Base-by-base conservation (phyloP, 2,797 vertebrate species). In the Cottoperca gobio region DNA sequence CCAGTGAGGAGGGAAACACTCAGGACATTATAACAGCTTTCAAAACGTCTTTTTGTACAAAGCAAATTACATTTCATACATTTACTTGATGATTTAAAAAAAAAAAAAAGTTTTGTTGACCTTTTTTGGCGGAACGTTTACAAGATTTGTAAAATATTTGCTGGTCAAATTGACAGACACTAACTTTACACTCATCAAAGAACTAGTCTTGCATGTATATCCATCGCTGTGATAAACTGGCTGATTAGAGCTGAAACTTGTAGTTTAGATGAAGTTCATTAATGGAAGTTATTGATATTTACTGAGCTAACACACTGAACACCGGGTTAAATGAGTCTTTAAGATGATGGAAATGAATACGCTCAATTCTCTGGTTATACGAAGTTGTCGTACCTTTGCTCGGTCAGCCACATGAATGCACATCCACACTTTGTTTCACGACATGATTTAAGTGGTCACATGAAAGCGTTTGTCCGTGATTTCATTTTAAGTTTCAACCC, bases 381-480 rank as follows among this genome's bases (percentile, higher is more conserved):
- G 31, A 58, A 2, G 40, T 31, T n/a, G n/a, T n/a, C n/a, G n/a
- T n/a, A n/a, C n/a, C n/a, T n/a, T n/a, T 54, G 8, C 28, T 35
- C 21, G 24, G 17, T 9, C 2, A 72, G 14, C 9, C 12, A 16
- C 0, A 6, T 43, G 17, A 67, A 57, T 17, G 62, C 14, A 52
- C 39, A 57, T 5, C 26, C 50, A 57, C 11, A 54, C n/a, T n/a
- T n/a, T n/a, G 21, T 45, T 46, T 8, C 28, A 62, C 46, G 48
- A 6, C n/a, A 33, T 48, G 2, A 52, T 42, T 12, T 6, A 2
- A 17, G 12, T 0, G 1, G 58, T 79, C 86, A 79, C 84, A 82
- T 80, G 78, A 84, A 79, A 14, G 17, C 4, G 70, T 79, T 85
- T 70, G 64, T 78, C 66, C 28, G 12, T n/a, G 6, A 16, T 10